These are phyloP conservation scores for Sebastes fasciatus DNA, from an alignment of 2,113 vertebrate genomes.

Conservation along the genomic window DNA sequence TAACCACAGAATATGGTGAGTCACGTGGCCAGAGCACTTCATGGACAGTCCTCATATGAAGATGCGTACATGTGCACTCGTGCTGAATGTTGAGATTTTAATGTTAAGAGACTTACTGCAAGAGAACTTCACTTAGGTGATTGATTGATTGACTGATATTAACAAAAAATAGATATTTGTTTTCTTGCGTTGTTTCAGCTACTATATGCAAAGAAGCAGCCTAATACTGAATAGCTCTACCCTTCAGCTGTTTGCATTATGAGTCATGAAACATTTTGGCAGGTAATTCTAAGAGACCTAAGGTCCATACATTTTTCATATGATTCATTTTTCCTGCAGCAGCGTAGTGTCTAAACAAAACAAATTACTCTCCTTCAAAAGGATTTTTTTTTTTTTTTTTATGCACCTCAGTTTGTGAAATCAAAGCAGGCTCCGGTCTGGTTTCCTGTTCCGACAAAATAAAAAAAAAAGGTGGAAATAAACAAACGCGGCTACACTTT, in stretches of 20 bases:
- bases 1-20: slow-evolving; percentile 38
- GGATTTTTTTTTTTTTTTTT: slow-evolving; percentile 21
- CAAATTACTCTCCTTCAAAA: slow-evolving; percentile 69
- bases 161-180: slow-evolving; percentile 41
- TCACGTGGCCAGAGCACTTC: slow-evolving; percentile 15
- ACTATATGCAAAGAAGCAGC: slow-evolving; percentile 59
- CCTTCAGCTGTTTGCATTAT: slow-evolving; percentile 79
- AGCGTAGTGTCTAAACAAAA: slow-evolving; percentile 74
- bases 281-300: slow-evolving; percentile 82
- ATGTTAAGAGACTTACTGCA: background rate
- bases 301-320: slow-evolving; percentile 81
- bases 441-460: slow-evolving; percentile 10
- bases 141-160: slow-evolving; percentile 30
- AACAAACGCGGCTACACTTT: background rate
- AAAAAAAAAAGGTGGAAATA: background rate
- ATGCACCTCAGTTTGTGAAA: slow-evolving; percentile 34
- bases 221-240: slow-evolving; percentile 39
- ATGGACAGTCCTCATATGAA: slow-evolving; percentile 32
- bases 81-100: background rate
- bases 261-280: slow-evolving; percentile 82
- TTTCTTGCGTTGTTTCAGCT: slow-evolving; percentile 43
- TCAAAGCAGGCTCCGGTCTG: slow-evolving; percentile 20
- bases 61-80: slow-evolving; percentile 22
- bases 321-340: slow-evolving; percentile 77
- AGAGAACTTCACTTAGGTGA: slow-evolving; percentile 11